Conservation (phyloP, 2,113 vertebrate genomes). For the Laterallus jamaicensis region DNA sequence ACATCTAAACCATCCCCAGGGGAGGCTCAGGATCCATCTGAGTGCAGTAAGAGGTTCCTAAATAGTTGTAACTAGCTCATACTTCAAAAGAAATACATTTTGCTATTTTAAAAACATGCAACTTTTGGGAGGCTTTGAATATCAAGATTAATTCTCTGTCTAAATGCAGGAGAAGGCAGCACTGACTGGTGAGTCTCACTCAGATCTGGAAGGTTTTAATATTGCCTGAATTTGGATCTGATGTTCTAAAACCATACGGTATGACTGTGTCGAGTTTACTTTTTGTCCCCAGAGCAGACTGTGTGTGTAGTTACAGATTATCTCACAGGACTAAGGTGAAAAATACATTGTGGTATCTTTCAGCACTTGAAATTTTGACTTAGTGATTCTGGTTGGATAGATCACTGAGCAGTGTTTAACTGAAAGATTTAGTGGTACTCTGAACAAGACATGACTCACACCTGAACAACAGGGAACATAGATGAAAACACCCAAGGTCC, state of each 20-base stretch:
- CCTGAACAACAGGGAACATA: neutral
- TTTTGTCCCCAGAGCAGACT: neutral
- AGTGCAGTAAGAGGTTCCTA: conserved; percentile 35
- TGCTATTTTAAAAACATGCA: conserved; percentile 30
- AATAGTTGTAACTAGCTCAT: conserved; percentile 29
- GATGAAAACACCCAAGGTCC: neutral
- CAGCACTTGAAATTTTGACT: neutral
- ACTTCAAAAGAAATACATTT: conserved; percentile 36
- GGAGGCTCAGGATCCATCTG: conserved; percentile 35
- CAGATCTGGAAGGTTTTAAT: neutral
- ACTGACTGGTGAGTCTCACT: neutral
- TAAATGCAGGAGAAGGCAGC: neutral
- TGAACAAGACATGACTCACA: neutral
- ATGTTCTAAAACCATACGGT: neutral
- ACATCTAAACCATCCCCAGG: conserved; percentile 39
- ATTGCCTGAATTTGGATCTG: neutral
- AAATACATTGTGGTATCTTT: neutral
- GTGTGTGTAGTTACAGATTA: neutral
- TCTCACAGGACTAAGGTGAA: neutral
- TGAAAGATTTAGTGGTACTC: neutral
- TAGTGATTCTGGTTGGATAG: neutral
- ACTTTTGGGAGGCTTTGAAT: conserved; percentile 24
- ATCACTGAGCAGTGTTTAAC: neutral
- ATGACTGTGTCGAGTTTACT: neutral
- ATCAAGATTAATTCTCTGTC: conserved; percentile 26